Evolutionary conservation across 2,888 invertebrate species (phyloP), one percentile per base, ranked within the genome.

Genomic region (Rhagonycha lutea): DNA sequence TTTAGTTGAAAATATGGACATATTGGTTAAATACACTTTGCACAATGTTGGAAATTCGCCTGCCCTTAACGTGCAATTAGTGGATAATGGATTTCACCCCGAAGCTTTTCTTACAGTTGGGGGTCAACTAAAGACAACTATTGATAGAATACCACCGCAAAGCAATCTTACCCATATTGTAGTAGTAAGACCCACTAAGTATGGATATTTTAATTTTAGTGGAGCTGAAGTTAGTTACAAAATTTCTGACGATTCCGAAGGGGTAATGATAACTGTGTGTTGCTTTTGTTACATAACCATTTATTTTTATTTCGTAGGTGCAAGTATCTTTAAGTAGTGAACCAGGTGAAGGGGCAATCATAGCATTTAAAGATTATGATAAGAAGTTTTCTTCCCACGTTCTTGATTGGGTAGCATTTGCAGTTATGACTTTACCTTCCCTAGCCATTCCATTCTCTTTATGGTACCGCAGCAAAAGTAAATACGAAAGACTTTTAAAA

Each of bases 301-400:
- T 32, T 23, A 79, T 79, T 61, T 78, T 78, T 79, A 26, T 70
- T 81, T 89, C 91, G 72, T 87, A 95, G 93, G 86, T 92, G 77
- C 93, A 95, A 90, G 89, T 92, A 84, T 89, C 93, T 8, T 88
- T 91, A 84, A 94, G 93, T 83, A 98, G 97, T 82, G 95, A 98
- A 81, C 99, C 98, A 8, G 99, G 99, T 74, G 97, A 99, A 89
- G 98, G 98, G 80, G 95, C 95, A 73, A 97, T 98, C 84, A 95
- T 97, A 71, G 95, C 96, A 12, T 95, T 94, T 90, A 94, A 92
- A 83, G 98, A 98, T 88, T 98, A 95, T 85, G 97, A 98, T 89
- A 95, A 97, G 88, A 96, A 97, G 86, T 98, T 98, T 90, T 98
- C 98, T 3, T 97, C 98, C 0, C 98, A 98, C 89, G 94, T 96